Evolutionary conservation across 2,888 invertebrate species (phyloP).

Genomic region (Lepidocyrtinus sp.): DNA sequence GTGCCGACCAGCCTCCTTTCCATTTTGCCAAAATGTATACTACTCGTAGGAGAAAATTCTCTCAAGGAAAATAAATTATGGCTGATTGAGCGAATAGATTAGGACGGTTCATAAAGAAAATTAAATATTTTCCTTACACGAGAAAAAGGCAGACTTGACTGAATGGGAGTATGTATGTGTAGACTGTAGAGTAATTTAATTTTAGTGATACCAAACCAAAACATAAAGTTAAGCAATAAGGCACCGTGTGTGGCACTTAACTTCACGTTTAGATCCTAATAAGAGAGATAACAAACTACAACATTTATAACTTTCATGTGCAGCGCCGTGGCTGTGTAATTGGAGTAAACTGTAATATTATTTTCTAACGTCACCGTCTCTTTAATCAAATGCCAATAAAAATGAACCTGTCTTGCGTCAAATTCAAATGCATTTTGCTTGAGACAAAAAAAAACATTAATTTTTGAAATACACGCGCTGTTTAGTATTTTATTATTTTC

Average conservation of each 20-base stretch:
- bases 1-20: slow-evolving; percentile 36
- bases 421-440: no score
- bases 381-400: slow-evolving; percentile 48
- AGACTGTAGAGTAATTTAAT: no score
- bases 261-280: slow-evolving; percentile 25
- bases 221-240: no score
- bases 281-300: background rate
- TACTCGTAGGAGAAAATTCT: slow-evolving; percentile 42
- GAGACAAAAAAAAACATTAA: no score
- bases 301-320: background rate
- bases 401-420: no score
- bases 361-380: no score
- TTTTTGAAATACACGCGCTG: no score
- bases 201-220: no score
- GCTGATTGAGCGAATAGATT: slow-evolving; percentile 52
- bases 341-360: no score
- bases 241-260: slow-evolving; percentile 43
- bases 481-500: no score
- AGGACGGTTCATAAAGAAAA: slow-evolving; percentile 58
- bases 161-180: background rate
- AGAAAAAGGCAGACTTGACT: background rate
- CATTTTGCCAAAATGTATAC: slow-evolving; percentile 44
- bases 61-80: slow-evolving; percentile 53
- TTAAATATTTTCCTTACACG: slow-evolving; percentile 51
- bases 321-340: no score